Evolutionary conservation across 2,888 invertebrate genomes (phyloP), one percentile per base, ranked within the genome.

Genomic region (Machimus atricapillus): DNA sequence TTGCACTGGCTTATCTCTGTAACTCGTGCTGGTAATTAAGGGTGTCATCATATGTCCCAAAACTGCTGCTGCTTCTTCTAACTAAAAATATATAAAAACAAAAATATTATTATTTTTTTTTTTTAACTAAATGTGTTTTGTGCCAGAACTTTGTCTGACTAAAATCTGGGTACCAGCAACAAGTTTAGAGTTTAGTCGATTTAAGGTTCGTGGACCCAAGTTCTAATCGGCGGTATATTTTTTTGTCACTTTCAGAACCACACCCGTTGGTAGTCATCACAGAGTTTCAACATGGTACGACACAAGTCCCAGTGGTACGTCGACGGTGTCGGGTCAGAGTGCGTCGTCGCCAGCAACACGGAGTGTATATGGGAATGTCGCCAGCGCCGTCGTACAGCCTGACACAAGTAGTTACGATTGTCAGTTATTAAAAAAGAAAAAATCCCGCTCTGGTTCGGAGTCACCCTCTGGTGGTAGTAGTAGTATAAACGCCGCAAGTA

Each of bases 401-500:
- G 90, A 90, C 88, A 90, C 90, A 88, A 89, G 89, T 88, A 82
- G 87, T 88, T 89, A 88, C 88, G 89, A 89, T 88, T 88, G 89
- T 88, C 89, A 89, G 87, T 87, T 90, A 88, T 89, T 91, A 89
- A 91, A 91, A 87, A 93, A 92, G 87, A 93, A 92, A 89, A 93
- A 93, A 91, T 93, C 93, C 88, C 91, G 93, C 89, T 93, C 93
- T 89, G 94, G 94, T 89, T 93, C 93, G 46, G 91, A 94, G 89
- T 94, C 94, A 89, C 94, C 94, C 87, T 89, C 88, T 88, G 88
- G 88, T 89, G 81, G 86, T 89, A 88, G 86, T 83, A 91, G 90
- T 91, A 91, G 90, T 91, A 91, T 91, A 90, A 91, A 90, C 91
- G 86, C 88, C 88, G 89, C 88, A 81, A 89, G 89, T 89, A 89